Evolutionary conservation across 1,140 invertebrate genomes (phyloP).

Genomic region (Ceratitis capitata): DNA sequence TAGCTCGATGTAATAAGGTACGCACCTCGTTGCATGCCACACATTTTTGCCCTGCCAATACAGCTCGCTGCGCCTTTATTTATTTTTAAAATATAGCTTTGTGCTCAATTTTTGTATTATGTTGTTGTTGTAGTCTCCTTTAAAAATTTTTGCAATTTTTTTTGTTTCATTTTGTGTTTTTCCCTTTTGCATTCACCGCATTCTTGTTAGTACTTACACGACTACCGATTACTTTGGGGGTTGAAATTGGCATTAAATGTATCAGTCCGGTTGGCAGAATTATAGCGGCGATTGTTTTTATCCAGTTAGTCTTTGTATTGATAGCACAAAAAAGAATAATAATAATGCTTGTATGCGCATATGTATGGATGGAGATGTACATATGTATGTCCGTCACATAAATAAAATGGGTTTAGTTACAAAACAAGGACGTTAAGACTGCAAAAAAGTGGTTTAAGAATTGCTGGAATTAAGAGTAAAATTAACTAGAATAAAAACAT

Average conservation of each 20-base stretch:
- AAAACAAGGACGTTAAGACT: no score
- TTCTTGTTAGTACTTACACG: not conserved
- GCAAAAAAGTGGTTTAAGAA: no score
- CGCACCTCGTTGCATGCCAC: constrained; percentile 24
- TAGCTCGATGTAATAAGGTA: not conserved
- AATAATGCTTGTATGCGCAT: not conserved
- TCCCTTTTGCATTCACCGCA: not conserved
- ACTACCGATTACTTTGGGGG: not conserved
- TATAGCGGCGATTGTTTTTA: not conserved
- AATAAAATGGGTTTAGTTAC: not conserved
- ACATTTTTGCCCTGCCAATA: constrained; percentile 25
- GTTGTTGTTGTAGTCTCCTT: not conserved
- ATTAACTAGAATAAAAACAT: no score
- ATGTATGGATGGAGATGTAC: no score
- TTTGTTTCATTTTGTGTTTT: not conserved
- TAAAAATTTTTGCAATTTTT: constrained; percentile 5
- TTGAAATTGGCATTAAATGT: constrained; percentile 35
- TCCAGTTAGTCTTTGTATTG: not conserved
- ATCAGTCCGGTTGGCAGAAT: not conserved
- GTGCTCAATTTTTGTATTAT: not conserved
- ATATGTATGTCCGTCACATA: not conserved
- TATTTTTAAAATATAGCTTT: constrained; percentile 25
- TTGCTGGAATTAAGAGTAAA: no score
- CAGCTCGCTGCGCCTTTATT: constrained; percentile 5
- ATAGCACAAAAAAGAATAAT: not conserved